Base-by-base conservation (phyloP, 2,797 vertebrate species). In the Tolypeutes matacus region DNA sequence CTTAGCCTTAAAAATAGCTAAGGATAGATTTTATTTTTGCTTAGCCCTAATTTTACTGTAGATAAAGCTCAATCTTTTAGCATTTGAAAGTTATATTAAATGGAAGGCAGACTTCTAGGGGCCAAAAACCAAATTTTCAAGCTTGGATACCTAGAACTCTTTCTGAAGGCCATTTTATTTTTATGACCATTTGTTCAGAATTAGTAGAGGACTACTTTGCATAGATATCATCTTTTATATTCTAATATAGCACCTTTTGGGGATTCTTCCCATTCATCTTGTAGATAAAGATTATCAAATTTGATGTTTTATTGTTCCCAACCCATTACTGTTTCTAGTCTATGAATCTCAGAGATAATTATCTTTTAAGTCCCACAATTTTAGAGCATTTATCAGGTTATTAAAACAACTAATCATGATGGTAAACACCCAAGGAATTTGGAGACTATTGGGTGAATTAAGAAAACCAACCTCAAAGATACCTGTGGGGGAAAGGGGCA, bases 1-100 rank as follows among this genome's bases (percentile, higher is more conserved):
- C 70, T 96, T 92, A 90, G 92, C 83, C 96, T 96, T 92, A 82
- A 86, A 46, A 95, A 89, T 46, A 96, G 82, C 93, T 94, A 94
- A 94, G 93, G 91, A 86, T 56, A 96, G 89, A 76, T 89, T 94
- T 95, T 94, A 96, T 95, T 96, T 97, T 96, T 94, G 88, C 96
- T 90, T 92, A 81, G 90, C 81, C 91, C 94, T 96, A 93, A 92
- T 96, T 95, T 96, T 97, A 94, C 89, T 73, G 77, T 27, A 76
- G 85, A 96, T 49, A 75, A 84, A 89, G 78, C 60, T 73, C 53
- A 58, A 81, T 93, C 82, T 75, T 94, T 94, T 60, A 95, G 78
- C 51, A n/a, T 91, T 76, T 95, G 80, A 72, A 89, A 95, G 72
- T 89, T 95, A 91, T 81, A 92, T 93, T 89, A 91, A 95, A 95